phyloP scores from a whole-genome alignment of 2,113 vertebrate genomes.

The Tamias sibiricus region DNA sequence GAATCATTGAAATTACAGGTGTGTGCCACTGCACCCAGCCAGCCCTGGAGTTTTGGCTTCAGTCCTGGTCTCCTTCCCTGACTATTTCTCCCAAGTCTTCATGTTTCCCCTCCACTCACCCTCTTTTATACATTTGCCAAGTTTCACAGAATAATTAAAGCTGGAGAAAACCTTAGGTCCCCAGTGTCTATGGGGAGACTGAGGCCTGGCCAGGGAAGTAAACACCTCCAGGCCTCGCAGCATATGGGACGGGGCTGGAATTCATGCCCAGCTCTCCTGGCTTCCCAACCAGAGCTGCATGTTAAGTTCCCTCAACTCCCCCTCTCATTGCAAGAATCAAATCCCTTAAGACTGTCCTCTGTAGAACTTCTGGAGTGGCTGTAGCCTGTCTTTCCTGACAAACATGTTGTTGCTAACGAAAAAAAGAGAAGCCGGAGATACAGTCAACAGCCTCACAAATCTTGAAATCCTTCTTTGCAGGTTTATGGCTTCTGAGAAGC shows the following conservation, averaged over 20 bases:
- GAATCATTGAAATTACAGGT: no score
- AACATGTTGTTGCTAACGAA: neutral
- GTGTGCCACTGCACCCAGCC: no score
- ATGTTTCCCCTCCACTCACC: neutral
- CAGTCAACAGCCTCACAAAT: conserved; percentile 69
- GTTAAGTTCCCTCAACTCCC: neutral
- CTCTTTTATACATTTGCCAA: neutral
- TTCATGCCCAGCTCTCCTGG: neutral
- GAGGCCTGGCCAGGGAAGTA: neutral
- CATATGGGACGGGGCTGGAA: neutral
- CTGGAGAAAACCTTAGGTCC: neutral
- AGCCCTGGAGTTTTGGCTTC: neutral
- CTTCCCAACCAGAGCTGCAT: neutral
- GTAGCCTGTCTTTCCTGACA: neutral
- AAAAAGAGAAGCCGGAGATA: conserved; percentile 15
- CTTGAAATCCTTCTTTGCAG: conserved; percentile 75
- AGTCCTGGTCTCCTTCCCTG: neutral
- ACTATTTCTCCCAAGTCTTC: neutral
- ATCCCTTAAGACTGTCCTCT: neutral
- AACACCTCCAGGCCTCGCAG: neutral
- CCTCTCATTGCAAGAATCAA: neutral
- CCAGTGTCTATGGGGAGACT: neutral
- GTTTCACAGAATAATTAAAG: neutral
- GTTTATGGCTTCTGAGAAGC: conserved; percentile 80
- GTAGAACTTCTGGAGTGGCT: neutral